A percentile compares a stretch with the other conserved stretches of the same genome.
Conservation (phyloP, 2,797 vertebrate species). For the Molothrus ater region DNA sequence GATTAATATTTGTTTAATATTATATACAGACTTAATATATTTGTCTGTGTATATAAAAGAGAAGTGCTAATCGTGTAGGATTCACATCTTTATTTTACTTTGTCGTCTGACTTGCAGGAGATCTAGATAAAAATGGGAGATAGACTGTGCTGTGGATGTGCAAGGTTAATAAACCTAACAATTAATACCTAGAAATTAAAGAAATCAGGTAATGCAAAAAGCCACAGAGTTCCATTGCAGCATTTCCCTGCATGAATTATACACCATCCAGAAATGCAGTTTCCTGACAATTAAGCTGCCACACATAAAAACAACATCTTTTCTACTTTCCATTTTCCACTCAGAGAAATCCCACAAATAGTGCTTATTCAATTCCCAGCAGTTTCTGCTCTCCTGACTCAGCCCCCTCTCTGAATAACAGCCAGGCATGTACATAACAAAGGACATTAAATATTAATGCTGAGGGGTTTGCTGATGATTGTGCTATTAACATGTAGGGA, state of each 20-base stretch:
- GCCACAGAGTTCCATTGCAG: not conserved
- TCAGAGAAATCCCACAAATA: conserved; percentile 29
- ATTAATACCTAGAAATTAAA: not conserved
- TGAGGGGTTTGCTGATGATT: not conserved
- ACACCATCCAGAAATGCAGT: not conserved
- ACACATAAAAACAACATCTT: not conserved
- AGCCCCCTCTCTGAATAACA: conserved; percentile 21
- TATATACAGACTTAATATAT: not conserved
- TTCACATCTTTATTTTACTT: not conserved
- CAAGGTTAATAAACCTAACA: not conserved
- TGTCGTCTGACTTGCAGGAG: not conserved
- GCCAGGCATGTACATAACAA: conserved; percentile 43
- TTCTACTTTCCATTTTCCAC: not conserved
- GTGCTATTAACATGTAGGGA: conserved; percentile 29
- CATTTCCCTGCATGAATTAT: not conserved
- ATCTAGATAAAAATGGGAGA: not conserved
- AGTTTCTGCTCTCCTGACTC: conserved; percentile 31
- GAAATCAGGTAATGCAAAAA: not conserved
- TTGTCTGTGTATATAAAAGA: not conserved
- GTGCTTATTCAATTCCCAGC: conserved; percentile 1
- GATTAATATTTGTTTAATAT: not conserved
- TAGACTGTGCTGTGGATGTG: not conserved
- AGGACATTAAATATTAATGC: conserved; percentile 63
- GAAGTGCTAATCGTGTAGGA: not conserved
- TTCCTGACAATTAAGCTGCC: not conserved